A percentile compares a stretch with the other conserved stretches of the same genome.
These are phyloP conservation scores for Drosophila bunnanda DNA, from an alignment of 2,888 invertebrate species.

Conservation along the genomic window DNA sequence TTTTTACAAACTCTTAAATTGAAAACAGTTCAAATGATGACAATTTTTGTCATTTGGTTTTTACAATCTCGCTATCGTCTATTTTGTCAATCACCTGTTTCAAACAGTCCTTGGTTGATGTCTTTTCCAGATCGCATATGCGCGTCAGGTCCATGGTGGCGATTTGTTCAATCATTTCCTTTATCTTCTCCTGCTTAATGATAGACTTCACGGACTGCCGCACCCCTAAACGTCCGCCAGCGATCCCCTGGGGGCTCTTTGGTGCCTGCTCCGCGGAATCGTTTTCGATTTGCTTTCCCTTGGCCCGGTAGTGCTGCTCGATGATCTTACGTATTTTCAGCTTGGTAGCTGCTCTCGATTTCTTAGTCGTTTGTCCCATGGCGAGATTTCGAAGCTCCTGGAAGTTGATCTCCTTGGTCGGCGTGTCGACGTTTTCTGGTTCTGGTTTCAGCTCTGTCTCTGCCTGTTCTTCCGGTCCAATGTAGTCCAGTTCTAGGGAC, in stretches of 20 bases:
- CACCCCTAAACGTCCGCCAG: constrained; percentile 30
- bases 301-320: constrained; percentile 82
- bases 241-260: constrained; percentile 18
- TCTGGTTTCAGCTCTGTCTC: constrained; percentile 21
- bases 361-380: constrained; percentile 74
- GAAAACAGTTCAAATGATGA: constrained; percentile 2
- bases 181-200: constrained; percentile 84
- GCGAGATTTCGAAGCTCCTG: constrained; percentile 82
- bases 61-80: constrained; percentile 76
- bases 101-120: constrained; percentile 85
- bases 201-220: constrained; percentile 82
- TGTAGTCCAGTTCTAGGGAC: constrained; percentile 57
- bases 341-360: constrained; percentile 80
- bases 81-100: constrained; percentile 85
- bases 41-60: constrained; percentile 39
- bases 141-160: constrained; percentile 85
- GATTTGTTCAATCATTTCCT: constrained; percentile 85
- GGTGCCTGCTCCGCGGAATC: constrained; percentile 63
- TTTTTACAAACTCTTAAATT: constrained; percentile 1
- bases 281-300: constrained; percentile 81
- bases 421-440: constrained; percentile 17
- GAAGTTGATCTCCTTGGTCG: constrained; percentile 82
- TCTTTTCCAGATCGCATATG: constrained; percentile 85
- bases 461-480: constrained; percentile 12
- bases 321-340: constrained; percentile 81